Conservation (phyloP, 2,113 vertebrate genomes). For the Chaetodon auriga region DNA sequence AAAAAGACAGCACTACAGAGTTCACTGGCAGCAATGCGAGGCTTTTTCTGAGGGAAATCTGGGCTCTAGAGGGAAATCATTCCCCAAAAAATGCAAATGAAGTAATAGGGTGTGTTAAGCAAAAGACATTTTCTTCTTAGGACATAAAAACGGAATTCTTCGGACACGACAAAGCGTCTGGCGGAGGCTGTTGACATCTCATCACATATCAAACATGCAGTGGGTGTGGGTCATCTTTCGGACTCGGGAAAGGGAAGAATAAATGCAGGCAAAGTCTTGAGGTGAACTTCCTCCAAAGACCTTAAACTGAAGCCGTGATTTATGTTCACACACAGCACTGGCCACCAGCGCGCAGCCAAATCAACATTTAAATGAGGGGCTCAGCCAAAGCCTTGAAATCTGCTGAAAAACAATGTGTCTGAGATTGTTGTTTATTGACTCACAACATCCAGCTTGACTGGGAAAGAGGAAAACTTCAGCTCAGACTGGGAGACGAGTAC, state of each 20-base stretch:
- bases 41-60: background rate
- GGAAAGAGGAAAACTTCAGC: background rate
- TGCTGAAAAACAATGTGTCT: constrained; percentile 14
- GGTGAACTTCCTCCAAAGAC: constrained; percentile 19
- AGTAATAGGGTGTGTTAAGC: background rate
- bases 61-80: background rate
- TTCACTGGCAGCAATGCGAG: constrained; percentile 6
- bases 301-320: constrained; percentile 32
- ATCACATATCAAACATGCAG: constrained; percentile 17
- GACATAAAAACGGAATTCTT: constrained; percentile 21
- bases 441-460: background rate
- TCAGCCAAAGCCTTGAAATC: constrained; percentile 17
- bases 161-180: constrained; percentile 31
- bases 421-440: constrained; percentile 45
- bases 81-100: background rate
- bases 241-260: constrained; percentile 5
- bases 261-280: constrained; percentile 23
- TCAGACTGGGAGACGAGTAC: constrained; percentile 8
- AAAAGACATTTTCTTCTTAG: constrained; percentile 18
- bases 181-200: background rate
- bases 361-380: constrained; percentile 20
- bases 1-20: too few relatives aligned
- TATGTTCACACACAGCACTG: constrained; percentile 27
- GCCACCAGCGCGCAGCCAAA: constrained; percentile 30
- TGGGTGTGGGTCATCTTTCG: background rate